Base-by-base conservation (phyloP, 2,888 invertebrate genomes). In the Apamea epomidion region DNA sequence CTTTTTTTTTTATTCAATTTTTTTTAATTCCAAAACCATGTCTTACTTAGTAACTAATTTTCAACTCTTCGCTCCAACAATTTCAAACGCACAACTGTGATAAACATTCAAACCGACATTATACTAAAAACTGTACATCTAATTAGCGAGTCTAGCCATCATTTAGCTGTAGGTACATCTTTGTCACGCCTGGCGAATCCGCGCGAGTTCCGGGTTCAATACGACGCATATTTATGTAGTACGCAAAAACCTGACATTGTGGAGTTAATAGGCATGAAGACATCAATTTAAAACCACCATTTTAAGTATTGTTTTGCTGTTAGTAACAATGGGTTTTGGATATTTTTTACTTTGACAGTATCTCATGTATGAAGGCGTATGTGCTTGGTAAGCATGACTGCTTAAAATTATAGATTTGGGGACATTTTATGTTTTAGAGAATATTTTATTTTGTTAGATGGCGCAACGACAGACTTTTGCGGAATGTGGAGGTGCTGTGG, bases 191-290 rank as follows among this genome's bases (percentile, higher is more conserved):
- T 69, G 81, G 48, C 16, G 74, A 16, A 84, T 48, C 83, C 42
- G 5, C 64, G 10, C n/a, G 42, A 62, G 85, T 84, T 82, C 82
- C 82, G 82, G 82, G 85, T 82, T 84, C 84, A 80, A 70, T 69
- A 77, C 83, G 82, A 81, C 84, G 88, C 83, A n/a, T 75, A 84
- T 89, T 88, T 88, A 84, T 83, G 76, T 82, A 85, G 58, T 80
- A n/a, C n/a, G 76, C 76, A 82, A 85, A 82, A 85, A 82, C 62
- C n/a, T 82, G 82, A 80, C 82, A 82, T 84, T 82, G 85, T 60
- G 42, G 8, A 64, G 62, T 64, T 84, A 82, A 82, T 42, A 18
- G 14, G 80, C 82, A 67, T 80, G 82, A 82, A 82, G 85, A 84
- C 84, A 74, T 84, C 62, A 80, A 70, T 80, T 82, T 64, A 4